phyloP scores from a whole-genome alignment of 2,888 invertebrate genomes.

The Proisotoma minuta region DNA sequence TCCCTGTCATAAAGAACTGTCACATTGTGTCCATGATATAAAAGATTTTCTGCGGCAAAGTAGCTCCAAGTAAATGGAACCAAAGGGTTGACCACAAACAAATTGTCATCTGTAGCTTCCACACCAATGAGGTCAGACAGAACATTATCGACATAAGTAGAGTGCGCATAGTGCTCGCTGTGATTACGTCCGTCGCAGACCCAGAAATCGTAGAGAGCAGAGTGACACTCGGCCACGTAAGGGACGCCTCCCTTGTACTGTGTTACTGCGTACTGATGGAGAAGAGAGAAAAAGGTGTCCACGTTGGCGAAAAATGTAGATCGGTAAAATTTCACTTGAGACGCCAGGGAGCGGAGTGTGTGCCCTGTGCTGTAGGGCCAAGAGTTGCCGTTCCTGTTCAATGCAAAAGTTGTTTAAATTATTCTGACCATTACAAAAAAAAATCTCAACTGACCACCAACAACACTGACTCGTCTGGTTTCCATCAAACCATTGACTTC shows the following conservation, averaged over 20 bases:
- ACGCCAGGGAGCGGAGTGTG: constrained; percentile 35
- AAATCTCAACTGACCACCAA: constrained; percentile 39
- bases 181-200: constrained; percentile 41
- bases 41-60: constrained; percentile 38
- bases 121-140: constrained; percentile 42
- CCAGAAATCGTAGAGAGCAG: constrained; percentile 37
- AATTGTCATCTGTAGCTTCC: constrained; percentile 32
- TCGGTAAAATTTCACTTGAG: constrained; percentile 36
- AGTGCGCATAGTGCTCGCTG: constrained; percentile 45
- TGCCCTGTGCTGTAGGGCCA: constrained; percentile 44
- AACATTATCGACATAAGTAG: constrained; percentile 42
- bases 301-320: constrained; percentile 22
- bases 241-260: constrained; percentile 43
- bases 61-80: constrained; percentile 32
- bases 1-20: constrained; percentile 39
- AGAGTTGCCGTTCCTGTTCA: constrained; percentile 43
- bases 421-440: not conserved
- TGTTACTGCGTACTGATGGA: constrained; percentile 40
- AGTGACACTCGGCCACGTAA: constrained; percentile 45
- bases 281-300: constrained; percentile 28
- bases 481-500: constrained; percentile 43
- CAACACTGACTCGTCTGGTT: constrained; percentile 44
- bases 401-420: not conserved
- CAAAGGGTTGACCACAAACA: constrained; percentile 35
- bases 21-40: constrained; percentile 42